Percentiles rank a stretch among this genome's conserved stretches.
Conservation (phyloP, 2,113 vertebrate species). For the rat (Rattus norvegicus) region GRCr8 NC_086028.1:52781501-52782000, state of each 20-base stretch:
- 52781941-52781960: constrained; percentile 16
- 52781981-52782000: neutral
- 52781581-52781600: neutral
- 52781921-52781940: neutral
- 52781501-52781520: neutral
- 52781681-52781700: neutral
- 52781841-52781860: neutral
- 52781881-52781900: neutral
- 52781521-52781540: neutral
- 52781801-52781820: neutral
- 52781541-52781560: neutral
- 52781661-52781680: neutral
- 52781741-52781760: too few relatives aligned
- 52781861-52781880: neutral
- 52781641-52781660: neutral
- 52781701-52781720: neutral
- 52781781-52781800: neutral
- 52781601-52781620: too few relatives aligned
- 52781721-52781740: neutral
- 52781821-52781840: neutral
- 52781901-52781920: constrained; percentile 40
- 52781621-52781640: neutral
- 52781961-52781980: neutral
- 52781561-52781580: neutral
- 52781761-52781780: neutral